Percentiles rank a stretch among this genome's conserved stretches.
Evolutionary conservation across 2,113 vertebrate genomes (phyloP).

Genomic region (Cettia cetti): DNA sequence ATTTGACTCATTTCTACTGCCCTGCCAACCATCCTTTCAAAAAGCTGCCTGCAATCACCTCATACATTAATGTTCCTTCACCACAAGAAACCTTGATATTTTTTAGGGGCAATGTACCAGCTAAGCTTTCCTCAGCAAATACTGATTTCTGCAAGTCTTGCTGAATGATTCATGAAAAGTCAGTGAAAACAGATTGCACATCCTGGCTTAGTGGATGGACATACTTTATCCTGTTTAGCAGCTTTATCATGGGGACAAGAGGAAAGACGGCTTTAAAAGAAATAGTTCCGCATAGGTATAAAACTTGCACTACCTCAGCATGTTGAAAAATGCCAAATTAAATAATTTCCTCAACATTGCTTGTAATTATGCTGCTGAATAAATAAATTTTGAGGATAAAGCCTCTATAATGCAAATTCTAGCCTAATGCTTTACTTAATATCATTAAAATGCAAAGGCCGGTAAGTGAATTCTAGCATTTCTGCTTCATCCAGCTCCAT

Average conservation of each 20-base stretch:
- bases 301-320: not conserved
- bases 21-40: not conserved
- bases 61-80: not conserved
- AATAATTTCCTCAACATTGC: not conserved
- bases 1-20: not conserved
- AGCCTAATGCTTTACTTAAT: not conserved
- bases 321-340: not conserved
- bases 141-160: not conserved
- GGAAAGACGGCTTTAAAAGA: not conserved
- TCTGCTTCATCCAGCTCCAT: not conserved
- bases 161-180: not conserved
- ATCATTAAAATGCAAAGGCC: not conserved
- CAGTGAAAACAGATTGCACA: not conserved
- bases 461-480: not conserved
- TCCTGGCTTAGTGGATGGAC: not conserved
- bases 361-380: not conserved
- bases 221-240: slow-evolving; percentile 33
- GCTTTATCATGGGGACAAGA: not conserved
- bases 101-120: not conserved
- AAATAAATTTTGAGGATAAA: not conserved
- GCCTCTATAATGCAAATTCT: not conserved
- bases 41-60: not conserved
- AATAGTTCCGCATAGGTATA: not conserved
- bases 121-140: not conserved
- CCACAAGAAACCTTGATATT: not conserved